Evolutionary conservation across 2,888 invertebrate species (phyloP).

Genomic region (Acronicta psi): DNA sequence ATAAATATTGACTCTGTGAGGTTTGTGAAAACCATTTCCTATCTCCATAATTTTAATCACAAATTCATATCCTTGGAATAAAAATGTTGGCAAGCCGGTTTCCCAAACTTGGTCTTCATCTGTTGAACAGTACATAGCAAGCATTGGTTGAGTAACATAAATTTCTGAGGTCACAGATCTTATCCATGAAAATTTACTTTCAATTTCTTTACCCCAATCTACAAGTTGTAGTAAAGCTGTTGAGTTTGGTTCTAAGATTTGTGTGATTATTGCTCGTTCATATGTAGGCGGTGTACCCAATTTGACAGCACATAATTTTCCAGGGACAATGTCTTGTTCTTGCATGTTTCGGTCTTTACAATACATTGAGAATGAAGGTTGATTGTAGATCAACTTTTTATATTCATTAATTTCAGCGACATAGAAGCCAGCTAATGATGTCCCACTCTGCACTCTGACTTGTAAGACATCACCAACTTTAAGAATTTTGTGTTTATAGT

Average conservation of each 20-base stretch:
- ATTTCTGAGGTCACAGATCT: conserved; percentile 15
- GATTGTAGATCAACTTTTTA: conserved; percentile 6
- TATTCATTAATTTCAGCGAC: conserved; percentile 43
- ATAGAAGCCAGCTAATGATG: conserved; percentile 26
- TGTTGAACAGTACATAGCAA: conserved; percentile 45
- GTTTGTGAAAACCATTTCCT: conserved; percentile 27
- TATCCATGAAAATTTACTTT: conserved; percentile 15
- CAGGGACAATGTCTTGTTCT: conserved; percentile 22
- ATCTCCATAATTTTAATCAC: conserved; percentile 33
- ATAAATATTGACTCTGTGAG: conserved; percentile 40
- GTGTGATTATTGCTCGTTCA: conserved; percentile 38
- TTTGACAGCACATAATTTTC: conserved; percentile 37
- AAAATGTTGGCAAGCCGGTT: conserved; percentile 19
- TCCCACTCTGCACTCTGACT: conserved; percentile 39
- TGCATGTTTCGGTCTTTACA: conserved; percentile 19
- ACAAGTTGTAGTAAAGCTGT: conserved; percentile 38
- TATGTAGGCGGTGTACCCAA: conserved; percentile 6
- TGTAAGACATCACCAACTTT: conserved; percentile 33
- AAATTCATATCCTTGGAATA: conserved; percentile 39
- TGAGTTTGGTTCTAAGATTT: conserved; percentile 12
- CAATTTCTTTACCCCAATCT: conserved; percentile 39
- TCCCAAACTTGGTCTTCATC: conserved; percentile 21
- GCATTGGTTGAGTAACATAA: conserved; percentile 21
- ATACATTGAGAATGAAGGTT: conserved; percentile 16
- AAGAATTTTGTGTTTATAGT: conserved; percentile 25